phyloP scores from a whole-genome alignment of 2,797 vertebrate species.

The Tadarida brasiliensis region DNA sequence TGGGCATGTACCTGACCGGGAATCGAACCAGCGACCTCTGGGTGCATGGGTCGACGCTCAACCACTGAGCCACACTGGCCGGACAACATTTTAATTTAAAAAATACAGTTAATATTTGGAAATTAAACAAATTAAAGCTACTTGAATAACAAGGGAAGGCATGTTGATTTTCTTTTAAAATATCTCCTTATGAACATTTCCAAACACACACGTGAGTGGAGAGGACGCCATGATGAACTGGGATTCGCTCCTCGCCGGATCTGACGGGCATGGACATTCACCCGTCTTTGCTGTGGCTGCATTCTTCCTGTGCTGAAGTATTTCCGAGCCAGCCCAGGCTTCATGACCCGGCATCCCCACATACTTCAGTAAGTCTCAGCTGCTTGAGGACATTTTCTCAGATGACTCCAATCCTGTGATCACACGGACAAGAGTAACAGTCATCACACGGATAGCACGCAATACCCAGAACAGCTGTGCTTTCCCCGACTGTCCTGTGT shows the following conservation, averaged over 20 bases:
- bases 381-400: constrained; percentile 3
- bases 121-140: background rate
- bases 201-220: background rate
- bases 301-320: background rate
- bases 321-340: background rate
- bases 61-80: no score
- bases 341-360: background rate
- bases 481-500: background rate
- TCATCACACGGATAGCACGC: fast-evolving
- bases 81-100: background rate
- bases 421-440: background rate
- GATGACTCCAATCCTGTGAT: background rate
- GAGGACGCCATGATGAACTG: background rate
- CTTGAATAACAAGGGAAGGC: background rate
- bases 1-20: no score
- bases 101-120: background rate
- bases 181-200: background rate
- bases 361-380: background rate
- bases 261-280: no score
- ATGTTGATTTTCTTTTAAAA: background rate
- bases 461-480: background rate
- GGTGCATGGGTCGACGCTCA: no score
- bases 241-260: background rate
- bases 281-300: background rate
- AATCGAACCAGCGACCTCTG: no score